phyloP scores from a whole-genome alignment of 1,140 invertebrate genomes.

The Diabrotica virgifera region DNA sequence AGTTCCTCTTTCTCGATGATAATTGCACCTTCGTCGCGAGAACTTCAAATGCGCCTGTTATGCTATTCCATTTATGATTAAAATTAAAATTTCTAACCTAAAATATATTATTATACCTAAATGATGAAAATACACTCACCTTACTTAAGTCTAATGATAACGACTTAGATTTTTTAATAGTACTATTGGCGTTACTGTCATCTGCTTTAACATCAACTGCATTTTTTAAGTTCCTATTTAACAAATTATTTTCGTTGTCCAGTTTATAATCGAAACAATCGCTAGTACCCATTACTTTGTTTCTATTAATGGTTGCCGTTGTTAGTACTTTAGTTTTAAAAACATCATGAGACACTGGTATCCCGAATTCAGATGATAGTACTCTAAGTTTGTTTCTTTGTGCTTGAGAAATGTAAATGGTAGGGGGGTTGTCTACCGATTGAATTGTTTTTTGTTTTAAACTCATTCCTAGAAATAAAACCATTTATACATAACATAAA shows the following conservation, averaged over 20 bases:
- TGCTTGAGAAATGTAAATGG: conserved; percentile 37
- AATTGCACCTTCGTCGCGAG: too few species aligned
- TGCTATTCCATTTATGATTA: too few species aligned
- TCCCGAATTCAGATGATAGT: conserved; percentile 43
- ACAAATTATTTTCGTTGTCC: conserved; percentile 33
- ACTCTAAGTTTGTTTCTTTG: conserved; percentile 47
- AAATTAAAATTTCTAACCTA: neutral
- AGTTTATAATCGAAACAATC: conserved; percentile 27
- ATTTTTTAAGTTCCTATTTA: conserved; percentile 31
- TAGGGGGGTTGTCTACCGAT: neutral
- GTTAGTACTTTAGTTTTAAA: conserved; percentile 26
- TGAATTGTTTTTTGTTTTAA: neutral
- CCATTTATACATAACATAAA: too few species aligned
- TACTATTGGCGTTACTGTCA: neutral
- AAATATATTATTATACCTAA: too few species aligned
- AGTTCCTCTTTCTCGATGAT: too few species aligned
- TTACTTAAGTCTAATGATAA: conserved; percentile 37
- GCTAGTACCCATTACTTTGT: conserved; percentile 35
- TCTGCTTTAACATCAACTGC: conserved; percentile 4
- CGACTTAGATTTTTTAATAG: conserved; percentile 36
- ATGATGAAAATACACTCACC: conserved; percentile 4
- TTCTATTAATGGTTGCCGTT: conserved; percentile 31
- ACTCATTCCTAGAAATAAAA: neutral
- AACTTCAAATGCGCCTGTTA: too few species aligned
- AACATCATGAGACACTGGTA: conserved; percentile 26